Conservation (phyloP, 1,140 invertebrate genomes). For the Hycleus cichorii region DNA sequence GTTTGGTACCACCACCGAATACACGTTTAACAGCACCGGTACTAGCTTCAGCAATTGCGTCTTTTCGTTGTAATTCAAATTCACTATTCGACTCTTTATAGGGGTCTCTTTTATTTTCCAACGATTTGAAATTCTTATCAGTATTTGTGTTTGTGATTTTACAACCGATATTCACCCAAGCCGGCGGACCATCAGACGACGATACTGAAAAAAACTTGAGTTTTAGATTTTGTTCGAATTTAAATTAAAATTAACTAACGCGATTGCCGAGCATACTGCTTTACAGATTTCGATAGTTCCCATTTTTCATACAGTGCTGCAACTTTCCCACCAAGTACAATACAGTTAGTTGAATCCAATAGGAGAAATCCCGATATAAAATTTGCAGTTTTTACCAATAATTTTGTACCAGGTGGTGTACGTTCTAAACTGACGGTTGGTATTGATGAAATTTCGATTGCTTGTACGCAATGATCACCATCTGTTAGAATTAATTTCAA, state of each 20-base stretch:
- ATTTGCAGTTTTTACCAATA: conserved; percentile 48
- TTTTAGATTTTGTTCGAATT: neutral
- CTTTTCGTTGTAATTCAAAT: conserved; percentile 77
- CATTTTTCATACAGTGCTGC: conserved; percentile 79
- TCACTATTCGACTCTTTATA: conserved; percentile 62
- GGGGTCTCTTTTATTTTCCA: conserved; percentile 49
- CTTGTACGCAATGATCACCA: conserved; percentile 70
- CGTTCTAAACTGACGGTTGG: conserved; percentile 56
- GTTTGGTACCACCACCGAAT: conserved; percentile 65
- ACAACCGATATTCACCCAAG: conserved; percentile 85
- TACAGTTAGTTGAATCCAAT: conserved; percentile 56
- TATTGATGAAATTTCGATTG: conserved; percentile 64
- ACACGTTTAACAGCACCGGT: conserved; percentile 69
- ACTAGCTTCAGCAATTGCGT: conserved; percentile 77
- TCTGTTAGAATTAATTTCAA: conserved; percentile 78
- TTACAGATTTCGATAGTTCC: conserved; percentile 75
- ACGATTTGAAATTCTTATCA: conserved; percentile 64
- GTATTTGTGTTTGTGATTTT: conserved; percentile 53
- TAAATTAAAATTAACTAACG: conserved; percentile 14
- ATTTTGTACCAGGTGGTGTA: conserved; percentile 71
- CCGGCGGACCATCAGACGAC: conserved; percentile 34
- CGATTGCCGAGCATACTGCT: conserved; percentile 56
- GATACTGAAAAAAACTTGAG: conserved; percentile 12
- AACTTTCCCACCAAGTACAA: conserved; percentile 74
- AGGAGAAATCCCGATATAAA: conserved; percentile 60